Percentiles rank a stretch among this genome's conserved stretches.
Conservation (phyloP, 1,140 invertebrate species). For the Drosophila bifasciata region DNA sequence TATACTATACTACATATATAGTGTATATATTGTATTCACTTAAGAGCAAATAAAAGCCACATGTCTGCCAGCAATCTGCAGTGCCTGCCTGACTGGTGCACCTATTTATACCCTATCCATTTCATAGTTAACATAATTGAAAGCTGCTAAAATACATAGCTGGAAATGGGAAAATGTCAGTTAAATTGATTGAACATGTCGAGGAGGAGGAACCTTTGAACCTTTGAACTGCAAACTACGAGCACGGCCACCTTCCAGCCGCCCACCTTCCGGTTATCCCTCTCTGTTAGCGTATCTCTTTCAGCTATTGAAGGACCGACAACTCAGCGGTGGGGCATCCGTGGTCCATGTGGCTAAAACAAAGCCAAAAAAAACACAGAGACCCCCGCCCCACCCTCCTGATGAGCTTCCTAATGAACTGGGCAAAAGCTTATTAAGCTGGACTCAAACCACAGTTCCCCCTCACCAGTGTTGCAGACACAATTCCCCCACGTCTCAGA, state of each 20-base stretch:
- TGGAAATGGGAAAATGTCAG: conserved; percentile 44
- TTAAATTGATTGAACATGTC: conserved; percentile 62
- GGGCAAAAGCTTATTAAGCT: conserved; percentile 13
- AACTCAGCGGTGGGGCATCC: neutral
- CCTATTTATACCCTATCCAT: conserved; percentile 14
- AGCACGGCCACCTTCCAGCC: neutral
- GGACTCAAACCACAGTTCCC: neutral
- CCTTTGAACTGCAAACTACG: no score
- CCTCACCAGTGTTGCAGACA: no score
- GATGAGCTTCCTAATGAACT: conserved; percentile 8
- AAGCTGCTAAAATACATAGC: conserved; percentile 7
- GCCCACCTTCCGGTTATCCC: neutral
- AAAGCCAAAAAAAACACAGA: neutral
- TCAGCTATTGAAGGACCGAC: conserved; percentile 33
- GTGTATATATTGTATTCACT: no score
- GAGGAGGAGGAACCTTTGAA: conserved; percentile 23
- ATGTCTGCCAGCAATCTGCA: no score
- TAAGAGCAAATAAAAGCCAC: no score
- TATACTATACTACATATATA: no score
- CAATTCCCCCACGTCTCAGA: no score
- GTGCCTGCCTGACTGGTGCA: no score
- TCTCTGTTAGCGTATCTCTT: neutral
- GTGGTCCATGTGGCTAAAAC: conserved; percentile 22
- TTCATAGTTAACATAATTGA: conserved; percentile 36
- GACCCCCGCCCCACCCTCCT: no score